Percentiles rank a stretch among this genome's conserved stretches.
These are phyloP conservation scores for Aphodius granarius DNA, from an alignment of 2,888 invertebrate genomes.

Conservation along the genomic window DNA sequence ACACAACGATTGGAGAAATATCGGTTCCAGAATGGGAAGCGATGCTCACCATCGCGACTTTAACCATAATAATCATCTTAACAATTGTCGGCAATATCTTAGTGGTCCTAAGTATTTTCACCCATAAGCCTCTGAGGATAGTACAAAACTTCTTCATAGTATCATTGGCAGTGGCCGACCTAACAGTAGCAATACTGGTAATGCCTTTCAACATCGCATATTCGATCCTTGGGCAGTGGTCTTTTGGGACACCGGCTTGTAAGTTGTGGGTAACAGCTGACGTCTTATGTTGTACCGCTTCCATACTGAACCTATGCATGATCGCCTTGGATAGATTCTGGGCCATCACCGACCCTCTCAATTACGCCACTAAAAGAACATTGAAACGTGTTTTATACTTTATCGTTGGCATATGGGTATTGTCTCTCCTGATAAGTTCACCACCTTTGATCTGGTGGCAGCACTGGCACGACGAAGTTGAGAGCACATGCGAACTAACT, in stretches of 20 bases:
- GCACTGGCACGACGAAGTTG: constrained; percentile 78
- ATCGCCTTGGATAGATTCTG: constrained; percentile 94
- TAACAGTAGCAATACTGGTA: constrained; percentile 87
- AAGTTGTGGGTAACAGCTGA: constrained; percentile 96
- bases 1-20: constrained; percentile 64
- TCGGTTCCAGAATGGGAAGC: constrained; percentile 87
- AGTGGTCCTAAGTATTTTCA: constrained; percentile 95
- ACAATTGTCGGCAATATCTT: constrained; percentile 91
- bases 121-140: constrained; percentile 87
- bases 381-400: constrained; percentile 82
- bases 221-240: constrained; percentile 87
- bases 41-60: constrained; percentile 74
- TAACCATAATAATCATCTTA: constrained; percentile 82
- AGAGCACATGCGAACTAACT: constrained; percentile 73
- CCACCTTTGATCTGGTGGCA: constrained; percentile 93
- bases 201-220: constrained; percentile 93
- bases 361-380: constrained; percentile 90
- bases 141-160: constrained; percentile 97
- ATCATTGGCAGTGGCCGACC: constrained; percentile 90
- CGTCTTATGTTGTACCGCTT: constrained; percentile 94
- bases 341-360: constrained; percentile 94
- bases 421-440: constrained; percentile 84
- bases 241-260: constrained; percentile 89
- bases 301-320: constrained; percentile 90
- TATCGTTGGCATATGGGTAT: constrained; percentile 84